phyloP scores from a whole-genome alignment of 1,140 invertebrate species.

The Oreohelix idahoensis region DNA sequence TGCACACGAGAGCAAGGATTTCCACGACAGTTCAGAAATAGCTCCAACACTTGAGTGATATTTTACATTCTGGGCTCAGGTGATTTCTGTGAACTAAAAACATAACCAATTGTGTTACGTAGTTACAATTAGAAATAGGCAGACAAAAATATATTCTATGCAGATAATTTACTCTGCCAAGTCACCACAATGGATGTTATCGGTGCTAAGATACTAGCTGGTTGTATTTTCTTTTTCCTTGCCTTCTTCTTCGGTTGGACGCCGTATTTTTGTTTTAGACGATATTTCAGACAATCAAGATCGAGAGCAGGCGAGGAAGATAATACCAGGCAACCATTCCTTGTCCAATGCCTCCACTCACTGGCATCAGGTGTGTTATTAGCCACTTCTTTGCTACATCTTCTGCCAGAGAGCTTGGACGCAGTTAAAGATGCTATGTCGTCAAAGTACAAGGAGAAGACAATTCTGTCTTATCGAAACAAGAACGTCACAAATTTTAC shows the following conservation, averaged over 20 bases:
- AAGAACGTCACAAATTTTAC: not conserved
- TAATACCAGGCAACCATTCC: not conserved
- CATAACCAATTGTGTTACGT: too few species aligned
- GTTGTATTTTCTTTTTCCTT: constrained; percentile 18
- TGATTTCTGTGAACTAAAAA: too few species aligned
- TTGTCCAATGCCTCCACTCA: constrained; percentile 8
- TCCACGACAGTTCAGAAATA: too few species aligned
- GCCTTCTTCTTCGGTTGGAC: constrained; percentile 17
- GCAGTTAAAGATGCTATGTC: not conserved
- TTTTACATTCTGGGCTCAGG: too few species aligned
- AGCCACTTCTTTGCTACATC: constrained; percentile 8
- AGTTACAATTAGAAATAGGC: too few species aligned
- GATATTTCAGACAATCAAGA: not conserved
- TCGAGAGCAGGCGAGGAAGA: too few species aligned
- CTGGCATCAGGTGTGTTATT: constrained; percentile 30
- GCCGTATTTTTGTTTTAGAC: constrained; percentile 11
- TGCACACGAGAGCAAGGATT: too few species aligned
- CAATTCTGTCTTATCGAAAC: not conserved
- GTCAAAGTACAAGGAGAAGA: not conserved
- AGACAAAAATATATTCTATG: too few species aligned
- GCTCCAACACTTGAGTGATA: too few species aligned
- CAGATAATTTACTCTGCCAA: too few species aligned
- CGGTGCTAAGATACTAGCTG: constrained; percentile 15
- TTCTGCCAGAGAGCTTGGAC: constrained; percentile 17
- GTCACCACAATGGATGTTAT: constrained; percentile 33